A percentile compares a stretch with the other conserved stretches of the same genome.
Evolutionary conservation across 2,797 vertebrate genomes (phyloP).

Genomic region (Hippopotamyrus pictus): DNA sequence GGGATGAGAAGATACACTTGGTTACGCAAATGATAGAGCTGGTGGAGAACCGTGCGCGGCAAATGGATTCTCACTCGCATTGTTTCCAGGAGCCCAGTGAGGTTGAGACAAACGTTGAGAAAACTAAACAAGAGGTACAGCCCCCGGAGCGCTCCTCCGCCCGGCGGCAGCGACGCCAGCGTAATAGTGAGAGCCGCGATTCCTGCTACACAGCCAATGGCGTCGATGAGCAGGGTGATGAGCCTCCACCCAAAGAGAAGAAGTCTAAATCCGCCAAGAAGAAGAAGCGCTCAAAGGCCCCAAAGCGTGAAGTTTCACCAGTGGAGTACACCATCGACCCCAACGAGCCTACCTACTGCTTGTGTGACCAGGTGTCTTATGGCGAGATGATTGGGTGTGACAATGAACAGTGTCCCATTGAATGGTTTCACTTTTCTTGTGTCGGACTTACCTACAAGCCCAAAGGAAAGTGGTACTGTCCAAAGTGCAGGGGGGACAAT

Average conservation of each 20-base stretch:
- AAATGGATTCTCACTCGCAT: slow-evolving; percentile 86
- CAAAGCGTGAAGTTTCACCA: slow-evolving; percentile 85
- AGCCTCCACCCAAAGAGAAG: slow-evolving; percentile 83
- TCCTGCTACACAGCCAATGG: slow-evolving; percentile 85
- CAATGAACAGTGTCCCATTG: slow-evolving; percentile 92
- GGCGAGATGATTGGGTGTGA: slow-evolving; percentile 98
- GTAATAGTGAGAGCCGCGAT: slow-evolving; percentile 89
- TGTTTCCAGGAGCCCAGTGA: slow-evolving; percentile 80
- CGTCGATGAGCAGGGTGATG: slow-evolving; percentile 73
- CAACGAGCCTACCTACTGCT: slow-evolving; percentile 95
- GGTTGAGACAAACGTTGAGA: slow-evolving; percentile 59
- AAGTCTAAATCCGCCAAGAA: slow-evolving; percentile 92
- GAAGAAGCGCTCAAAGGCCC: slow-evolving; percentile 91
- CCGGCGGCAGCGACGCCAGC: slow-evolving; percentile 78
- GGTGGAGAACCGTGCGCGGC: slow-evolving; percentile 88
- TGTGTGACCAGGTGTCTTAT: slow-evolving; percentile 94
- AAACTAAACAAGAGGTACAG: slow-evolving; percentile 57
- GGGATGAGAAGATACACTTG: slow-evolving; percentile 95
- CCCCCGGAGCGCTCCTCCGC: slow-evolving; percentile 76
- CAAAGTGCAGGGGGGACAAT: slow-evolving; percentile 92
- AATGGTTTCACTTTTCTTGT: slow-evolving; percentile 98
- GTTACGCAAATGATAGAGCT: slow-evolving; percentile 93
- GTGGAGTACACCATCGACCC: slow-evolving; percentile 92
- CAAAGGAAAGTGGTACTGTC: slow-evolving; percentile 98
- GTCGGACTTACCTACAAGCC: slow-evolving; percentile 96